Evolutionary conservation across 1,140 invertebrate genomes (phyloP).

Genomic region (Oppia nitens): DNA sequence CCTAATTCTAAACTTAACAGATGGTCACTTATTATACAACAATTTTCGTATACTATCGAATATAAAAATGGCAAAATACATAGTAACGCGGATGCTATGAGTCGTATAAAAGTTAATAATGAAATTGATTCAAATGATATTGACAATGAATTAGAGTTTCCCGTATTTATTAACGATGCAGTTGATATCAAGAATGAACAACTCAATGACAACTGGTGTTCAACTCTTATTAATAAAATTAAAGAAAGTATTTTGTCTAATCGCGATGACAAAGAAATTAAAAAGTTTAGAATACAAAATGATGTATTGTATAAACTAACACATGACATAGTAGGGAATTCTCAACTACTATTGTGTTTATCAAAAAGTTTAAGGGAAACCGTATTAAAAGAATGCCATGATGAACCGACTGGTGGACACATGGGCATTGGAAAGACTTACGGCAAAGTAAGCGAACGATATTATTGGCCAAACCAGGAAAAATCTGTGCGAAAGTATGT

Average conservation of each 20-base stretch:
- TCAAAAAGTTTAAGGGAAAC: constrained; percentile 1
- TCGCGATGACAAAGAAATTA: background rate
- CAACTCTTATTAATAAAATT: background rate
- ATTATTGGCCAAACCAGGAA: background rate
- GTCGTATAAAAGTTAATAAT: background rate
- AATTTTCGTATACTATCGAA: constrained; percentile 30
- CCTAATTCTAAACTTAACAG: constrained; percentile 29
- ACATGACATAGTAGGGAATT: background rate
- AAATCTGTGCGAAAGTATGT: background rate
- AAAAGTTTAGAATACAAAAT: background rate
- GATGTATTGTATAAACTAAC: background rate
- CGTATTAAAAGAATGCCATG: constrained; percentile 1
- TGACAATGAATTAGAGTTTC: background rate
- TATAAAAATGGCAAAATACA: constrained; percentile 27
- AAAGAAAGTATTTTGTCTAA: background rate
- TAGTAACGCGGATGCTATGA: constrained; percentile 7
- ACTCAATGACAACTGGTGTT: background rate
- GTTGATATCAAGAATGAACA: background rate
- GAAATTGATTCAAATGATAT: background rate
- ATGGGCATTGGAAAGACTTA: background rate
- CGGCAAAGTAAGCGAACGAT: background rate
- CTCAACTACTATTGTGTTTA: background rate
- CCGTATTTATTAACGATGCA: no score
- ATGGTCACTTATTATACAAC: constrained; percentile 33
- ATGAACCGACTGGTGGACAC: constrained; percentile 6